Base-by-base conservation (phyloP, 2,113 vertebrate species). In the Gavia stellata region DNA sequence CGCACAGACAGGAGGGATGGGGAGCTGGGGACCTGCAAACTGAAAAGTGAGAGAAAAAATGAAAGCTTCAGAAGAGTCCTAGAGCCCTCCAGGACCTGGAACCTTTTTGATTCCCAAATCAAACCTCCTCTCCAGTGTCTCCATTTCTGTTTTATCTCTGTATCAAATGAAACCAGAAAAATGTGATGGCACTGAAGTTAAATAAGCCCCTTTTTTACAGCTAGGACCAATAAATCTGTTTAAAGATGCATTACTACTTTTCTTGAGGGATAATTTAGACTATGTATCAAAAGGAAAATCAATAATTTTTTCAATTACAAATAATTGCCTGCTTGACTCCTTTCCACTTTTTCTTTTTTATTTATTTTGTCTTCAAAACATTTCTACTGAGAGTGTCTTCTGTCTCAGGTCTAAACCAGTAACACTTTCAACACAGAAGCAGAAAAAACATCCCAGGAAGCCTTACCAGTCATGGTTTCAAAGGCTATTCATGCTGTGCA, bases 271-370 rank as follows among this genome's bases (percentile, higher is more conserved):
- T 98, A 98, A 98, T 98, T 98, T 98, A 98, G 97, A 97, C 97
- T 96, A 98, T 98, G 98, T 98, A 98, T 98, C 98, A 98, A 98
- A 98, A 98, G 96, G 92, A 97, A 98, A 98, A 98, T 98, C 98
- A 98, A 98, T 98, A 98, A 77, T 94, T 98, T 98, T 98, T 98
- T 98, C 98, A 97, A 96, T 98, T 98, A 97, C 97, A 98, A 98
- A 98, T 98, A 98, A 98, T 98, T 98, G 98, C 97, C 92, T 97
- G 81, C 94, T 98, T 97, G 97, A 98, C 93, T 98, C 86, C 91
- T 97, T 98, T 73, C 86, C 88, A 97, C 97, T 98, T 97, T 96
- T 97, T 98, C 97, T 97, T 97, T 98, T 98, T 98, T 98, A 98
- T 98, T 98, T 98, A 98, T 98, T 98, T 98, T 95, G 61, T 92